phyloP scores from a whole-genome alignment of 2,888 invertebrate species.

The Cataglyphis altisquamis region DNA sequence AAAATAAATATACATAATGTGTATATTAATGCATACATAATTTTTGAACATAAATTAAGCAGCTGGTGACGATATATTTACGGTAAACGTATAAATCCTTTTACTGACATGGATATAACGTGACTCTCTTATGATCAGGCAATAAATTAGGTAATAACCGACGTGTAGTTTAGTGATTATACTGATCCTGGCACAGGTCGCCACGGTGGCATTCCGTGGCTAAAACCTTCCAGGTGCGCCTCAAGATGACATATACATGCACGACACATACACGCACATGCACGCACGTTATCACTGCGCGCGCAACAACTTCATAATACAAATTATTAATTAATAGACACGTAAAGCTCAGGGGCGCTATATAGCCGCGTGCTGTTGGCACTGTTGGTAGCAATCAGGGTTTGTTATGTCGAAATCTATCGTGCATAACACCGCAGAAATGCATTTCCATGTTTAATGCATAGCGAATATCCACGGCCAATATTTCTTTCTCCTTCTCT shows the following conservation, averaged over 20 bases:
- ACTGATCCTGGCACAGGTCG: constrained; percentile 1
- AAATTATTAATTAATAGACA: constrained; percentile 37
- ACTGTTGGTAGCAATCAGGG: background rate
- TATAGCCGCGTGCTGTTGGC: constrained; percentile 1
- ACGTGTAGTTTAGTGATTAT: constrained; percentile 10
- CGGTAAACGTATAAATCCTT: background rate
- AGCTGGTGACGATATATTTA: background rate
- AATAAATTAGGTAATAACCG: constrained; percentile 11
- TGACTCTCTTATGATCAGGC: background rate
- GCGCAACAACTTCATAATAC: background rate
- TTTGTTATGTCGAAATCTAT: constrained; percentile 40
- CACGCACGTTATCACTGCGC: background rate
- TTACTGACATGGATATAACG: background rate
- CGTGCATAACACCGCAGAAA: constrained; percentile 2
- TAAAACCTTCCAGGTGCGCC: too few species aligned
- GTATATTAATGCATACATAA: too few species aligned
- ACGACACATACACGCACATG: background rate
- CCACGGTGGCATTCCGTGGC: background rate
- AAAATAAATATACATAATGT: too few species aligned
- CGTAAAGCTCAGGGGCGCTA: background rate
- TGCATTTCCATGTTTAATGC: constrained; percentile 35
- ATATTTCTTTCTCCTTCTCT: background rate
- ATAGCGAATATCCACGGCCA: constrained; percentile 19
- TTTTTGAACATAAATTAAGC: background rate
- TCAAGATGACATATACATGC: background rate